Evolutionary conservation across 1,140 invertebrate genomes (phyloP), one percentile per base, ranked within the genome.

Genomic region (Cyrtorhinus lividipennis): DNA sequence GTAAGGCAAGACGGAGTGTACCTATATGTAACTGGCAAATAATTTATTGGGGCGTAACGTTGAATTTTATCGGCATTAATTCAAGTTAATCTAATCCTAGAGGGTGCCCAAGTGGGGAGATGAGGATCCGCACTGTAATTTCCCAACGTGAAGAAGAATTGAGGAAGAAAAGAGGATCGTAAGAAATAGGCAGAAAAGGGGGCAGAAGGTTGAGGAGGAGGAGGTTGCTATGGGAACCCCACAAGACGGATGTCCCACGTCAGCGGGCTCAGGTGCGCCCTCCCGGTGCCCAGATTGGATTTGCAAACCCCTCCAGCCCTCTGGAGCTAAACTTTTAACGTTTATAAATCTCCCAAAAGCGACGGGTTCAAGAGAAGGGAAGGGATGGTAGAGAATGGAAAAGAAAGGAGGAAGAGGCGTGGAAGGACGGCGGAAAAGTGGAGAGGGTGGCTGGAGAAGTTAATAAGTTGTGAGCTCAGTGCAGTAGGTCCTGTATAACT

Each of bases 241-340:
- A 24, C 18, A 57, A 57, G 56, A 57, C 56, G 56, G 56, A 57
- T 57, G 56, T 57, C 56, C 56, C 56, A 24, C 24, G 20, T 23
- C 56, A 23, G 20, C 24, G 56, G 56, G 20, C 56, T 24, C 56
- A 57, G 56, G 56, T 57, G 56, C 56, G 20, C 18, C 24, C 56
- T 24, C 56, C 22, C 24, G 30, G n/a, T 38, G 30, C 30, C 56
- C 56, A 57, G 56, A 57, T 57, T 57, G 56, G 56, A 57, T 57
- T 57, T 57, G 56, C 56, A 57, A 57, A 57, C 56, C 24, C 30
- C 30, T 15, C n/a, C n/a, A n/a, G n/a, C n/a, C n/a, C n/a, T n/a
- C n/a, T n/a, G n/a, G 46, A 24, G 56, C 20, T 57, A 57, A 57
- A 57, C 56, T 57, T 57, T 57, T 57, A 57, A 57, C 56, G 56